Base-by-base conservation (phyloP, 2,888 invertebrate genomes). In the Hedychridium roseum region DNA sequence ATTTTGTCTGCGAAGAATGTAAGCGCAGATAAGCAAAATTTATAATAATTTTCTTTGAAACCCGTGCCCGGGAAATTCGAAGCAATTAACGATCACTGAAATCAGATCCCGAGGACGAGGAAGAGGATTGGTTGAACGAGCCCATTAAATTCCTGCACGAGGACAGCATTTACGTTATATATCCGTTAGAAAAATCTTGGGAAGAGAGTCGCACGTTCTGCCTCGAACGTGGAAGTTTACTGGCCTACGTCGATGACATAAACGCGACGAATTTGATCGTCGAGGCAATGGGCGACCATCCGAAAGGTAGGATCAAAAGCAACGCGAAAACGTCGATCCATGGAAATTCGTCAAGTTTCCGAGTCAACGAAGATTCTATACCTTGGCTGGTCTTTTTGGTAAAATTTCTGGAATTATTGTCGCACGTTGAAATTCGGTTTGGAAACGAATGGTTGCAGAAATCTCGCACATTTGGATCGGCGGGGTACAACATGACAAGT, bases 1-100 rank as follows among this genome's bases (percentile, higher is more conserved):
- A 81, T 48, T 83, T 83, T 23, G 79, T 84, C 14, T 84, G 84
- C 54, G 83, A 82, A 43, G 76, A 68, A 38, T 68, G 68, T 65
- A 54, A 46, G 54, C 43, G n/a, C n/a, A 23, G 12, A 51, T 28
- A 23, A 40, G 7, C 26, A 16, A 32, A 20, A 46, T 17, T 26
- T 32, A 14, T 27, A 2, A 28, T 18, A 18, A 16, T 32, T 37
- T 21, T 39, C 16, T 14, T 9, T 9, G 16, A 28, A 26, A 17
- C 15, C 6, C 5, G 12, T 37, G 5, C 31, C 14, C 3, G 12
- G 7, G 12, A 23, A 32, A 41, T 30, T 27, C 2, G 14, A n/a
- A 39, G 17, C 9, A 28, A 34, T 34, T 14, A 12, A 34, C 6
- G 9, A n/a, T n/a, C 23, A 37, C 39, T 31, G 20, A 30, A 12